A percentile compares a stretch with the other conserved stretches of the same genome.
Evolutionary conservation across 2,113 vertebrate species (phyloP).

Genomic region (Pitta sordida): DNA sequence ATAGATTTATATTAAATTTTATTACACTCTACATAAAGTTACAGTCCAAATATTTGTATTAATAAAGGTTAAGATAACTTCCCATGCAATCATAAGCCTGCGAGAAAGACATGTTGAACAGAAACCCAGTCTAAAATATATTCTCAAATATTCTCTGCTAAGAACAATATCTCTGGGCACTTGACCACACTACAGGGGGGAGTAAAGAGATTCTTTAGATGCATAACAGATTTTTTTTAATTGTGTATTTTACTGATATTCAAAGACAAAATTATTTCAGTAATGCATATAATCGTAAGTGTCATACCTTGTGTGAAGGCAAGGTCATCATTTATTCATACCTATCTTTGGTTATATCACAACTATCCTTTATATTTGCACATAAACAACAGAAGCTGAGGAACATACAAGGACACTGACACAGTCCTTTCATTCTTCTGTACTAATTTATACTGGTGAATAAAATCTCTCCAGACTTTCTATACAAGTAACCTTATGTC

Average conservation of each 20-base stretch:
- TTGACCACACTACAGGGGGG: background rate
- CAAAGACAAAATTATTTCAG: background rate
- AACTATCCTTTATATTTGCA: background rate
- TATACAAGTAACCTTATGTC: background rate
- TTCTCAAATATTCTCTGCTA: background rate
- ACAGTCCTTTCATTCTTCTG: background rate
- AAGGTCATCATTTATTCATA: background rate
- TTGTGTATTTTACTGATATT: background rate
- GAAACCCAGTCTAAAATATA: background rate
- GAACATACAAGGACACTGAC: background rate
- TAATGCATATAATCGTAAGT: background rate
- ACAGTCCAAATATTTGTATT: background rate
- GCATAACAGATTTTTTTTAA: background rate
- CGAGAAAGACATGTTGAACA: background rate
- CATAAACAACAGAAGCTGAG: background rate
- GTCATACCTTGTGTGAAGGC: background rate
- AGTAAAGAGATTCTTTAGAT: background rate
- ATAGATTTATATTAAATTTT: background rate
- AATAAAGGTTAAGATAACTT: background rate
- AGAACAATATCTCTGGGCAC: background rate
- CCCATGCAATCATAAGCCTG: background rate
- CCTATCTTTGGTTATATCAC: background rate
- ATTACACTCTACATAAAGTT: background rate
- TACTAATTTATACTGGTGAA: background rate
- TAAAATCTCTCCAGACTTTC: background rate